Evolutionary conservation across 2,797 vertebrate species (phyloP), one percentile per base, ranked within the genome.

Genomic region (Gobionotothen gibberifrons): DNA sequence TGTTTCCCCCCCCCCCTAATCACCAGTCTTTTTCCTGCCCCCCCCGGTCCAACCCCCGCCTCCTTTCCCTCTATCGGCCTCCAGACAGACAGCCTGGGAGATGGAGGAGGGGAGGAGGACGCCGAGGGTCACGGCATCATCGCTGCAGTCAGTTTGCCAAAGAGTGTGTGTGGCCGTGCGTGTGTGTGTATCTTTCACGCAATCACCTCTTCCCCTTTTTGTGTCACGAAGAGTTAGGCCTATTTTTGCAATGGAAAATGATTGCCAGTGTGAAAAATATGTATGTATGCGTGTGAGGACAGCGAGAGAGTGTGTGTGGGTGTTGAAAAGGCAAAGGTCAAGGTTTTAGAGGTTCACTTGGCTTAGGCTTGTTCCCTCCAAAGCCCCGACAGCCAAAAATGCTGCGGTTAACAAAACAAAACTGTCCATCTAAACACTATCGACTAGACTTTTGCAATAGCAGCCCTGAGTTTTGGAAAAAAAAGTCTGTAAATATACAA

Each of bases 321-420:
- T 61, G 87, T 87, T 63, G 5, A 56, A 22, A 66, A 80, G 72
- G 51, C 75, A 78, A 88, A 87, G 91, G 90, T 90, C 90, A 90
- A 89, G 87, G 89, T 90, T 90, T 90, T 85, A 88, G 86, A 87
- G 86, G 86, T 89, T 82, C 84, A 82, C 83, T 94, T 91, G 89
- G 91, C 90, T 78, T 48, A 85, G 69, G 74, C 64, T 72, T 61
- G 42, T 74, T 89, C 83, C 83, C 76, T 79, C 61, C 68, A 77
- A 83, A 74, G 78, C 80, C 77, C 76, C 87, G 82, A 69, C 79
- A 76, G 77, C 84, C 79, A 84, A 91, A 91, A 70, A 90, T 87
- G 84, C 77, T 83, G 77, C 9, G 57, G 85, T 80, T 83, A 79
- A 78, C 83, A 87, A 87, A 91, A 78, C 88, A 78, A 90, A 76